Percentiles rank a stretch among this genome's conserved stretches.
Evolutionary conservation across 2,888 invertebrate genomes (phyloP).

Genomic region (Pelosia muscerda): DNA sequence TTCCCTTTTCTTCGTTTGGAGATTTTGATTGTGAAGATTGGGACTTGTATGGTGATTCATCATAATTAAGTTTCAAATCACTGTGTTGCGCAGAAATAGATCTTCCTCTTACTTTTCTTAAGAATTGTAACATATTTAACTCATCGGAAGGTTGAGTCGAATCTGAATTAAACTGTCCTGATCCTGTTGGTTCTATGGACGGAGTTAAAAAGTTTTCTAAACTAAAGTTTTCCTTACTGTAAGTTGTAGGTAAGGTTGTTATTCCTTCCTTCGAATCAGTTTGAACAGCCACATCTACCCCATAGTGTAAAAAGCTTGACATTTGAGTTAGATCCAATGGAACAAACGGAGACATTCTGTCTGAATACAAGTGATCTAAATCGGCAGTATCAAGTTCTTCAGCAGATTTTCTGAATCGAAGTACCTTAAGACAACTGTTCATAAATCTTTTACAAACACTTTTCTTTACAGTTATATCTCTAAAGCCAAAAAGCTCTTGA

Average conservation of each 20-base stretch:
- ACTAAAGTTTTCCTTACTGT: neutral
- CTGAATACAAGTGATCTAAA: constrained; percentile 25
- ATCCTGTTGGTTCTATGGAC: constrained; percentile 16
- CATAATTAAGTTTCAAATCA: neutral
- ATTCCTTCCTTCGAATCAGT: constrained; percentile 66
- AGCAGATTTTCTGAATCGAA: constrained; percentile 37
- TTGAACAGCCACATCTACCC: constrained; percentile 65
- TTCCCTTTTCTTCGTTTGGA: constrained; percentile 58
- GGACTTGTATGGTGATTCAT: neutral
- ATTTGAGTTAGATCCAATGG: constrained; percentile 68
- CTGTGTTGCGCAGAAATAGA: constrained; percentile 38
- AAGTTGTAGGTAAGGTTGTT: constrained; percentile 1
- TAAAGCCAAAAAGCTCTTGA: constrained; percentile 48
- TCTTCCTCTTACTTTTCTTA: constrained; percentile 54
- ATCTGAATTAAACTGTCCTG: constrained; percentile 15
- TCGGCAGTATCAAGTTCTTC: constrained; percentile 24
- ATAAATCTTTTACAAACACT: constrained; percentile 32
- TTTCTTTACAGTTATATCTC: constrained; percentile 24
- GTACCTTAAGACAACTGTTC: constrained; percentile 32
- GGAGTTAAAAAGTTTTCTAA: neutral
- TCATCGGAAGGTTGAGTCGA: constrained; percentile 52
- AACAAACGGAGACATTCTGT: constrained; percentile 63
- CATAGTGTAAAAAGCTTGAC: neutral
- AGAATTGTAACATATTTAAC: constrained; percentile 65
- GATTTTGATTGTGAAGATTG: neutral